Evolutionary conservation across 1,140 invertebrate species (phyloP).

Genomic region (Acromyrmex heyeri): DNA sequence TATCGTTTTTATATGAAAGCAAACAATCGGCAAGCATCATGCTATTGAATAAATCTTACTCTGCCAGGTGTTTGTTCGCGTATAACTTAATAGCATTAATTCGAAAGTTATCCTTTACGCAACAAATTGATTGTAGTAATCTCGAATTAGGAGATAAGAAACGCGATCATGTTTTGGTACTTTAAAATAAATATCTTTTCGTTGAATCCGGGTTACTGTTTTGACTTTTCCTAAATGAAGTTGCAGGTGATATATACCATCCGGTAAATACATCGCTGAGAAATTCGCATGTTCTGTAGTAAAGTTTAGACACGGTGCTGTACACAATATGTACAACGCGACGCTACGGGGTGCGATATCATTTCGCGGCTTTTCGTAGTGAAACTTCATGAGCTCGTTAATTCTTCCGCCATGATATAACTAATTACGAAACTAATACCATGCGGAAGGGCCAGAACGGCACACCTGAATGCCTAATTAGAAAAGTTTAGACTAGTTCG

Average conservation of each 20-base stretch:
- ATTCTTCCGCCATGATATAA: conserved; percentile 52
- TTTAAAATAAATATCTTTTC: neutral
- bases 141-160: neutral
- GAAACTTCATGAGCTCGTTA: conserved; percentile 46
- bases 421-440: conserved; percentile 60
- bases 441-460: neutral
- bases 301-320: conserved; percentile 35
- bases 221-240: neutral
- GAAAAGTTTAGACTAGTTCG: conserved; percentile 54
- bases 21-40: neutral
- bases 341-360: conserved; percentile 25
- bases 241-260: conserved; percentile 5
- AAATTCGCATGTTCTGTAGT: conserved; percentile 18
- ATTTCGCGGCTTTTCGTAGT: conserved; percentile 30
- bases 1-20: neutral
- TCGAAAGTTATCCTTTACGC: neutral
- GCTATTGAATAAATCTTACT: conserved; percentile 2
- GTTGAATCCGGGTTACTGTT: conserved; percentile 7
- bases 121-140: conserved; percentile 33
- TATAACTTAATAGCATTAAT: conserved; percentile 22
- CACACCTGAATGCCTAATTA: conserved; percentile 56
- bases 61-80: neutral
- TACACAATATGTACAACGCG: conserved; percentile 25
- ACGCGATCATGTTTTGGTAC: neutral
- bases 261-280: neutral